Percentiles rank a stretch among this genome's conserved stretches.
Conservation (phyloP, 2,797 vertebrate genomes). For the Telmatherina bonti region DNA sequence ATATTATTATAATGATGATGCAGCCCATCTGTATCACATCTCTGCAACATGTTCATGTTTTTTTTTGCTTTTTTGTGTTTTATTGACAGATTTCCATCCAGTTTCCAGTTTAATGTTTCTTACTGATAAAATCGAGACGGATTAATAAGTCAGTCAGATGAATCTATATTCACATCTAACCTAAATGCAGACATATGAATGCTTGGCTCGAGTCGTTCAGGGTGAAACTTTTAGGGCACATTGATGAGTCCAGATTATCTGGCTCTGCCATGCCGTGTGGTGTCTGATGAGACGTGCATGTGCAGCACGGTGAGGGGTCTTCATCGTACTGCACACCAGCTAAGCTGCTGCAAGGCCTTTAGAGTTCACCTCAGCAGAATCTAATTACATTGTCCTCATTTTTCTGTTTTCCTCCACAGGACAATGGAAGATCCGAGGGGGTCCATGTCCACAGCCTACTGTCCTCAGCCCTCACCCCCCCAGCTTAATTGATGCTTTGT, state of each 20-base stretch:
- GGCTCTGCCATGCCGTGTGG: conserved; percentile 1
- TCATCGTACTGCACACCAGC: too few species aligned
- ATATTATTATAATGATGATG: too few species aligned
- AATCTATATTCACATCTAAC: not conserved
- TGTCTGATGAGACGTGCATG: not conserved
- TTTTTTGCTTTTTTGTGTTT: not conserved
- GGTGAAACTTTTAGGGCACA: not conserved
- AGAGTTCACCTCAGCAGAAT: conserved; percentile 50
- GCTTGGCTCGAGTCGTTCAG: not conserved
- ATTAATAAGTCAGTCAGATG: not conserved
- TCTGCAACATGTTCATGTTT: too few species aligned
- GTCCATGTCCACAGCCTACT: conserved; percentile 16
- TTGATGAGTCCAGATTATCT: not conserved
- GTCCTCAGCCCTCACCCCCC: conserved; percentile 1
- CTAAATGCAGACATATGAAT: not conserved
- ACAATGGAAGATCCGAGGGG: conserved; percentile 37
- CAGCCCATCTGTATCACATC: too few species aligned
- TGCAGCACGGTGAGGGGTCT: conserved; percentile 13
- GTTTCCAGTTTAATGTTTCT: not conserved
- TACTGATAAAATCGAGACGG: not conserved
- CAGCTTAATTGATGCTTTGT: conserved; percentile 54
- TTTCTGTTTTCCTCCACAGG: conserved; percentile 17
- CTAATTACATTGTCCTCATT: conserved; percentile 54
- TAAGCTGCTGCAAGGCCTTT: conserved; percentile 6
- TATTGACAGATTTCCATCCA: not conserved